Base-by-base conservation (phyloP, 2,888 invertebrate genomes). In the Acronicta alni region DNA sequence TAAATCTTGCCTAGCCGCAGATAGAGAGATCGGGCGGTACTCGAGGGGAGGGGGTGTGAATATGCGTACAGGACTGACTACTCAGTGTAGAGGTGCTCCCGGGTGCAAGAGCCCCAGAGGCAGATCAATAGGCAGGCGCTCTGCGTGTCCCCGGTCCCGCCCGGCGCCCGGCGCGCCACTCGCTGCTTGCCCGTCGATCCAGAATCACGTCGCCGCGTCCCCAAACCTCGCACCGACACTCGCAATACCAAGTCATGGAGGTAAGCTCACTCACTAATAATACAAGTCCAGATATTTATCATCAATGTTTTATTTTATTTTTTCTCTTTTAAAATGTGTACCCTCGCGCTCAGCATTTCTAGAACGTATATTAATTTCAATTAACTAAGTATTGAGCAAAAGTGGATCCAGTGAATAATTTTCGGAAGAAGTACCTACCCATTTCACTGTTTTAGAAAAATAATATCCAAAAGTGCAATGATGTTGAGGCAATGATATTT, bases 91-190 rank as follows among this genome's bases (percentile, higher is more conserved):
- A 71, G 77, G 72, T 76, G 79, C 73, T 81, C 84, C 83, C 83
- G 87, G 86, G 84, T 85, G 85, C 84, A 82, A 81, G 85, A 82
- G 86, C 80, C 88, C 84, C 81, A 81, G 85, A 82, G 85, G 79
- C 89, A 85, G 90, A 91, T 91, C 91, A 85, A 91, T 91, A 90
- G 85, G 77, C 73, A 71, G 78, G 88, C 86, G 87, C 86, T 87
- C 87, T 83, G 83, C 80, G 80, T 73, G 64, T 66, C 75, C 78
- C 70, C 75, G 76, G 72, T 64, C 72, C 71, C 67, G 74, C 72
- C 77, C 79, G 39, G 12, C 30, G 45, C 26, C 44, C 65, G 66
- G 71, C 72, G 57, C 72, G 72, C 69, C 82, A 82, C 70, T 82
- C 79, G 68, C 64, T 53, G 63, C 59, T 67, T 67, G 76, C 20